Evolutionary conservation across 2,113 vertebrate species (phyloP), one percentile per base, ranked within the genome.

Genomic region (Protobothrops flavoviridis): DNA sequence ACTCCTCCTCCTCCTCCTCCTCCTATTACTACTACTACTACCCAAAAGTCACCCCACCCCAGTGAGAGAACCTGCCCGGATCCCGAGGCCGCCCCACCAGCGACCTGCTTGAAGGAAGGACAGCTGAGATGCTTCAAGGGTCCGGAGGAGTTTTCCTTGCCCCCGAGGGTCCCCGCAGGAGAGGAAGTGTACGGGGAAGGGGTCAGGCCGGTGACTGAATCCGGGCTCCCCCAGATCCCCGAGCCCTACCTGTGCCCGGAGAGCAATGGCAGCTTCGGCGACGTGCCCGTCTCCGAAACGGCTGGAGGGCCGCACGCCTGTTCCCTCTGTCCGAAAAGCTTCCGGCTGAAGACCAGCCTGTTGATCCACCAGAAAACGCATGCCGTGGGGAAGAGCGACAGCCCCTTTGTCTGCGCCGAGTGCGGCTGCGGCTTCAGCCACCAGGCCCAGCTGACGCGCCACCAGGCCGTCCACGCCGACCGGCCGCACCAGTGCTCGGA

Each of bases 391-490:
- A 59, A 88, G 55, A 57, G 69, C 23, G 85, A 95, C 13, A 91
- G 57, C 9, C 50, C 91, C 24, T 59, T 64, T 9, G 29, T 91
- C 2, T 92, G 89, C 33, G 48, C 90, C 0, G 33, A 93, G 3
- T 93, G 85, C 26, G 91, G 88, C 5, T 57, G 94, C 0, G 93
- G 91, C n/a, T 96, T 96, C 45, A 94, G 94, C 64, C 95, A 93
- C 87, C 89, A 93, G 45, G 94, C 59, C 55, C 93, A 96, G 4
- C 90, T 92, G 17, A 92, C 91, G 2, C 89, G 93, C n/a, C 95
- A 96, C 12, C 93, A 93, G 56, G 61, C 91, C 7, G 69, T 93
- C 50, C 95, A 95, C 24, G 64, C 90, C 0, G 91, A 94, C 50
- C 52, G 92, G 81, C 91, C 92, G 2, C 94, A 95, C 52, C 87